Evolutionary conservation across 2,888 invertebrate species (phyloP).

Genomic region (Mactromeris polynyma): DNA sequence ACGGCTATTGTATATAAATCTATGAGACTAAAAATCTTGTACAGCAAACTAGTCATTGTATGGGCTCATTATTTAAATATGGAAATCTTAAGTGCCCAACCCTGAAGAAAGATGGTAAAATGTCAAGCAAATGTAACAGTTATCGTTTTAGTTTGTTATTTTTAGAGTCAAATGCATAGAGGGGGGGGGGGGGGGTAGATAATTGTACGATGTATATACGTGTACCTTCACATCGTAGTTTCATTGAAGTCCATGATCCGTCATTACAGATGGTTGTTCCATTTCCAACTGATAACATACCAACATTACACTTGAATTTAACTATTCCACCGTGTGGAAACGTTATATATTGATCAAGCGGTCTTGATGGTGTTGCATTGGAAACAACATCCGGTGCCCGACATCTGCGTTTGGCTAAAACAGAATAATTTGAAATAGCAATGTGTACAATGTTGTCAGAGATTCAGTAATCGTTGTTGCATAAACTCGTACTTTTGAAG

Average conservation of each 20-base stretch:
- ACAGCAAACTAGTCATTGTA: too few species aligned
- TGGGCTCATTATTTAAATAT: too few species aligned
- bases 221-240: constrained; percentile 27
- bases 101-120: too few species aligned
- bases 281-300: constrained; percentile 6
- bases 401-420: constrained; percentile 21
- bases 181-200: too few species aligned
- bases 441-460: background rate
- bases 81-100: too few species aligned
- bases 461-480: background rate
- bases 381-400: constrained; percentile 10
- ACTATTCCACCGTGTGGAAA: constrained; percentile 38
- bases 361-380: constrained; percentile 21
- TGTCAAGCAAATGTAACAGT: too few species aligned
- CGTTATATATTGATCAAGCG: background rate
- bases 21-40: too few species aligned
- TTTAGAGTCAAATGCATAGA: too few species aligned
- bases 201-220: too few species aligned
- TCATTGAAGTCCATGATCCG: constrained; percentile 20
- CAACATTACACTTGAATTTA: constrained; percentile 28
- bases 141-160: too few species aligned
- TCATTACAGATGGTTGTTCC: constrained; percentile 14
- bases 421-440: background rate
- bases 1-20: too few species aligned
- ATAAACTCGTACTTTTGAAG: too few species aligned